Conservation (phyloP, 2,797 vertebrate species). For the Malacoctenus gilli region DNA sequence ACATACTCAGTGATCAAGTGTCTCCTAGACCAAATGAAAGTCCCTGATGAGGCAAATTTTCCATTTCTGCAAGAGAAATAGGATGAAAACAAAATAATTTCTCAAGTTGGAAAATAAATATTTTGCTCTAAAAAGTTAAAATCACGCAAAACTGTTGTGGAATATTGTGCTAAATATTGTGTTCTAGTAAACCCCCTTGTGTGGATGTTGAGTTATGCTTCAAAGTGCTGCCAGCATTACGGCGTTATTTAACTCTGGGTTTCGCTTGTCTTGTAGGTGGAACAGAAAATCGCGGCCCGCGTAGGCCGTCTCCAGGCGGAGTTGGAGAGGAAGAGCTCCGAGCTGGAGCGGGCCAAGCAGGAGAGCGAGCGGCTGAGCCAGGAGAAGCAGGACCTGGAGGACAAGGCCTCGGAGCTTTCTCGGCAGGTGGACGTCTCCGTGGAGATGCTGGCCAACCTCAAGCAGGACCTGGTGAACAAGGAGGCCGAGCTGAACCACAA, state of each 20-base stretch:
- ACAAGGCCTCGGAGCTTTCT: slow-evolving; percentile 92
- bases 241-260: slow-evolving; percentile 5
- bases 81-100: no score
- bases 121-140: no score
- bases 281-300: slow-evolving; percentile 96
- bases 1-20: no score
- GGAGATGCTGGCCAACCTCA: slow-evolving; percentile 96
- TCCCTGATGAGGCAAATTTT: no score
- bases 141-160: background rate
- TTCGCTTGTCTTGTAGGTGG: slow-evolving; percentile 77
- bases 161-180: background rate
- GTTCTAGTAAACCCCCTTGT: background rate
- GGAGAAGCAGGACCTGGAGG: slow-evolving; percentile 97
- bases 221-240: background rate
- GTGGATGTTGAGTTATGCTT: background rate
- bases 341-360: slow-evolving; percentile 94
- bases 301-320: slow-evolving; percentile 95
- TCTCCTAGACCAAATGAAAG: no score
- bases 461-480: slow-evolving; percentile 97
- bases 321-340: slow-evolving; percentile 94
- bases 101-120: no score
- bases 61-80: no score
- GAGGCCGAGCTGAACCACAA: slow-evolving; percentile 95
- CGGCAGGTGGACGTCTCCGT: slow-evolving; percentile 98
- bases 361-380: slow-evolving; percentile 91